Conservation (phyloP, 1,140 invertebrate species). For the Halotydeus destructor region DNA sequence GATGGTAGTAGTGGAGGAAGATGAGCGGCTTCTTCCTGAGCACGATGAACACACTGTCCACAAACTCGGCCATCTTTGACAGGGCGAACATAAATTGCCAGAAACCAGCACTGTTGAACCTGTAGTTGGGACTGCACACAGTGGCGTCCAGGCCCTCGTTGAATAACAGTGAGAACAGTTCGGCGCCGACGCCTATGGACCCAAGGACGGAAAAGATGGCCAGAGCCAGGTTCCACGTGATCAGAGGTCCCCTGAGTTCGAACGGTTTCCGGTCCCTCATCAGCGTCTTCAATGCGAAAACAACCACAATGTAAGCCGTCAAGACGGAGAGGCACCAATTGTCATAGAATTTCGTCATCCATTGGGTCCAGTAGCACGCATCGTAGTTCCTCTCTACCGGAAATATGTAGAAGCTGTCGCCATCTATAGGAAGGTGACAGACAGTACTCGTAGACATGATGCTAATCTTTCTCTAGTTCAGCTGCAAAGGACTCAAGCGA, state of each 20-base stretch:
- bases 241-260: conserved; percentile 57
- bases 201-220: conserved; percentile 43
- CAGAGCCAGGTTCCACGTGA: conserved; percentile 73
- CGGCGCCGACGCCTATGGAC: conserved; percentile 35
- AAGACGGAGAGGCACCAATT: too few relatives aligned
- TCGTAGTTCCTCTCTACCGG: too few relatives aligned
- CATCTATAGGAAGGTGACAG: too few relatives aligned
- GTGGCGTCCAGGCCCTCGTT: conserved; percentile 80
- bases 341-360: too few relatives aligned
- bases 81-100: conserved; percentile 2
- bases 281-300: conserved; percentile 39
- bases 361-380: too few relatives aligned
- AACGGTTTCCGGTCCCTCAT: conserved; percentile 77
- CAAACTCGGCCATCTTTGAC: conserved; percentile 35
- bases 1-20: conserved; percentile 77
- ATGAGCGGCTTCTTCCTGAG: conserved; percentile 85
- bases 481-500: too few relatives aligned
- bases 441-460: too few relatives aligned
- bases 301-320: too few relatives aligned
- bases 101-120: conserved; percentile 78
- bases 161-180: conserved; percentile 59
- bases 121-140: conserved; percentile 76
- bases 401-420: too few relatives aligned
- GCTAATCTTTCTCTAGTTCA: too few relatives aligned
- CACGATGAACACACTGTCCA: conserved; percentile 90